Conservation (phyloP, 2,888 invertebrate species). For the Zonitis immaculata region DNA sequence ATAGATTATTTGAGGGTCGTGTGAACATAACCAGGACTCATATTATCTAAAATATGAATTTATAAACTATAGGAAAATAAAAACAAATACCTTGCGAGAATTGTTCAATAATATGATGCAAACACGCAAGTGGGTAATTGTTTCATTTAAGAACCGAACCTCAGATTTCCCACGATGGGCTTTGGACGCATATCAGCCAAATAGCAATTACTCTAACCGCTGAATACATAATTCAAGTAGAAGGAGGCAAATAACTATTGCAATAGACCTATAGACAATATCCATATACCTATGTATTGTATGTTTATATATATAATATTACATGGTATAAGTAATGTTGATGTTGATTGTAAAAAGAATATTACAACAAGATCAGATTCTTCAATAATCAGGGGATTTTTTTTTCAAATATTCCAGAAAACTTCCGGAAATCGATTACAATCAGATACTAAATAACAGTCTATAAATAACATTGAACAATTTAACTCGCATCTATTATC, state of each 20-base stretch:
- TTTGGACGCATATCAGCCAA: constrained; percentile 41
- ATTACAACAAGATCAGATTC: constrained; percentile 14
- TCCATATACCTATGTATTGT: constrained; percentile 18
- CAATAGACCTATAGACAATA: constrained; percentile 27
- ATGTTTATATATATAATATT: constrained; percentile 10
- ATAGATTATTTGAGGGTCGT: constrained; percentile 22
- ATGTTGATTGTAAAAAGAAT: constrained; percentile 14
- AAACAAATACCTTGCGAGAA: constrained; percentile 46
- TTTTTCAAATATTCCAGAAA: constrained; percentile 22
- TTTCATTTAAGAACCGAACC: constrained; percentile 48
- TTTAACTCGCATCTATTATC: neutral
- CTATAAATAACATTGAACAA: neutral
- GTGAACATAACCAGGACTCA: constrained; percentile 31
- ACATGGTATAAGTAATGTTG: constrained; percentile 3
- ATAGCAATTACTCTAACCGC: constrained; percentile 44
- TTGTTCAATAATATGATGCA: constrained; percentile 49
- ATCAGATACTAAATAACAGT: neutral
- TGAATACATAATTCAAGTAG: constrained; percentile 41
- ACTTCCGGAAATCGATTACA: constrained; percentile 27
- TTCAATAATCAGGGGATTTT: constrained; percentile 25
- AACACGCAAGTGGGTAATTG: constrained; percentile 50
- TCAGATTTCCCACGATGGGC: constrained; percentile 47
- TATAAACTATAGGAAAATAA: constrained; percentile 46
- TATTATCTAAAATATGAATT: constrained; percentile 42
- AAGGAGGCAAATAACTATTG: constrained; percentile 29